Base-by-base conservation (phyloP, 1,140 invertebrate species). In the Acromyrmex heyeri region DNA sequence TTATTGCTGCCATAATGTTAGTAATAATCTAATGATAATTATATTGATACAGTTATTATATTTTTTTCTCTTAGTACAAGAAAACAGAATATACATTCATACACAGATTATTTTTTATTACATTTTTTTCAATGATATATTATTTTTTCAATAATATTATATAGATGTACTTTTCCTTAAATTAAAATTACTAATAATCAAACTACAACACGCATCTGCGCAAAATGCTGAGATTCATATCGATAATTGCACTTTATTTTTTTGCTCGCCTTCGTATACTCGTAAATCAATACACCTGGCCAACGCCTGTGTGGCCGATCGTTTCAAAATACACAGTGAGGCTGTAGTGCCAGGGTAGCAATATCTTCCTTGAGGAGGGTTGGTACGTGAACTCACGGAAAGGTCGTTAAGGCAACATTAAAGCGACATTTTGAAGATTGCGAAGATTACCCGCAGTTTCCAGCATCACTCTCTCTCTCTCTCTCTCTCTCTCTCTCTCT, bases 341-440 rank as follows among this genome's bases (percentile, higher is more conserved):
- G 75, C 38, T 57, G 21, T 34, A 27, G 16, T n/a, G 65, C 12
- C 12, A 12, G 38, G n/a, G 27, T 61, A 18, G 69, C 67, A 61
- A 73, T 83, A 83, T 79, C 62, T 69, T 69, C 53, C 14, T 1
- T 2, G 55, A 53, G 61, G 64, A 24, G 62, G 12, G 4, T 59
- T 10, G 57, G 50, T 76, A 34, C 14, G 75, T 55, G 34, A 61
- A 30, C 75, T 86, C 59, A 62, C 57, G n/a, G 69, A 70, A 76
- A 59, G 18, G 65, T n/a, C 34, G 86, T 79, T 78, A 86, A 57
- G 44, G n/a, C 24, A 27, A 64, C 72, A 83, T 88, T 89, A 87
- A 87, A 70, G 53, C 69, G 86, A 89, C 78, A 79, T 90, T 83
- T 83, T 55, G 61, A 82, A 50, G 65, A 62, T 38, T 53, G 57